These are phyloP conservation scores for Onychorhynchus coronatus DNA, from an alignment of 2,113 vertebrate species.

Conservation along the genomic window DNA sequence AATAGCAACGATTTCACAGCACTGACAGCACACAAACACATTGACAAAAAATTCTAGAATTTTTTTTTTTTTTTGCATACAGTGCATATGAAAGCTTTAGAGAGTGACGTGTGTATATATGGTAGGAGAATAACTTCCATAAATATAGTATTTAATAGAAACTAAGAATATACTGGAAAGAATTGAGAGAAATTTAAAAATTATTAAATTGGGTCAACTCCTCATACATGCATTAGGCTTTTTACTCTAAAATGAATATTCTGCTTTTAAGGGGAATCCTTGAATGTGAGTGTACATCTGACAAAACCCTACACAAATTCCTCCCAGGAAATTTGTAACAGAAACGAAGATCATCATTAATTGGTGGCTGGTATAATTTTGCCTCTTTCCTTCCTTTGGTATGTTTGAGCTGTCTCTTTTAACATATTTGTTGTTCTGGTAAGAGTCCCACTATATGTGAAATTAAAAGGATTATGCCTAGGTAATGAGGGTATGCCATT, in stretches of 20 bases:
- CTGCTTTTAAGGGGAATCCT: neutral
- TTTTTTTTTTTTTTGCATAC: conserved; percentile 42
- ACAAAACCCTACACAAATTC: neutral
- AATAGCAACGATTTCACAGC: conserved; percentile 52
- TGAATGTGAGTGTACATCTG: neutral
- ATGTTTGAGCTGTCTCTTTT: neutral
- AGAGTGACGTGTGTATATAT: neutral
- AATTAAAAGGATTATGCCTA: neutral
- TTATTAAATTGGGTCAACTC: neutral
- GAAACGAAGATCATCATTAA: neutral
- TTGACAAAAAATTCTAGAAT: neutral
- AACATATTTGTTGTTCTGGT: neutral
- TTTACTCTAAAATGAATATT: neutral
- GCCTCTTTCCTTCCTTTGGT: neutral
- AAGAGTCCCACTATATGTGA: neutral
- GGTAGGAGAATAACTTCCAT: neutral
- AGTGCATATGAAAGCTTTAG: conserved; percentile 64
- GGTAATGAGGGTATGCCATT: neutral
- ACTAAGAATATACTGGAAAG: neutral
- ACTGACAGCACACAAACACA: conserved; percentile 56
- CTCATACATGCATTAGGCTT: neutral
- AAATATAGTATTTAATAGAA: neutral
- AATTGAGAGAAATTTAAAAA: neutral
- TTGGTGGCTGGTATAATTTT: neutral
- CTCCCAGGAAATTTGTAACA: neutral